Base-by-base conservation (phyloP, 2,888 invertebrate genomes). In the Anthoptus insignis region DNA sequence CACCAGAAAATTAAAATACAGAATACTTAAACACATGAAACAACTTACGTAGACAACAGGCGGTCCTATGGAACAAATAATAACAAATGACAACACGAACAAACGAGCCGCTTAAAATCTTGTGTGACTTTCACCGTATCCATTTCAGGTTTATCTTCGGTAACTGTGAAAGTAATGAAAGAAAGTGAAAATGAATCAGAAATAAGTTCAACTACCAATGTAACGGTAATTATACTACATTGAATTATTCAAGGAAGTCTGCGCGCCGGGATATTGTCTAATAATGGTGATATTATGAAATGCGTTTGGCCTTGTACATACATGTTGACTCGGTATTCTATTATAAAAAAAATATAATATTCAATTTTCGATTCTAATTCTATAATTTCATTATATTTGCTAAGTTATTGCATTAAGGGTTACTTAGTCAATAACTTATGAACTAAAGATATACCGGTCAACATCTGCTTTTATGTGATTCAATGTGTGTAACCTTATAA, bases 131-230 rank as follows among this genome's bases (percentile, higher is more conserved):
- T 6, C 3, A 39, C 0, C 6, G 6, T 42, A 16, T 64, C 9
- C 16, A 11, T 52, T 50, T 56, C 59, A 42, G 45, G 45, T 37
- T 58, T 21, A 65, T 70, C 60, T 22, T 45, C 21, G 0, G 84
- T 89, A 58, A 88, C 86, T 0, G 87, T 89, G 14, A 85, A 87
- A 63, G 83, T 87, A 14, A 82, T 84, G 3, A 82, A 81, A 57
- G 88, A 88, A 49, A 81, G 81, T 59, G 88, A 88, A 29, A 76
- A 82, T 0, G 87, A 86, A 34, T 79, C 85, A 0, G 73, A 52
- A 47, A 1, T 47, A 78, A 27, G 79, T 79, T 8, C 75, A 76
- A 1, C 47, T 73, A 0, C 76, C 73, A 39, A 53, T 34, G 19
- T 63, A 54, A 27, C 72, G 60, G 74, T 73, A 67, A 72, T 68